Percentiles rank a stretch among this genome's conserved stretches.
Evolutionary conservation across 2,888 invertebrate genomes (phyloP).

Genomic region (Eucera pruinosa): DNA sequence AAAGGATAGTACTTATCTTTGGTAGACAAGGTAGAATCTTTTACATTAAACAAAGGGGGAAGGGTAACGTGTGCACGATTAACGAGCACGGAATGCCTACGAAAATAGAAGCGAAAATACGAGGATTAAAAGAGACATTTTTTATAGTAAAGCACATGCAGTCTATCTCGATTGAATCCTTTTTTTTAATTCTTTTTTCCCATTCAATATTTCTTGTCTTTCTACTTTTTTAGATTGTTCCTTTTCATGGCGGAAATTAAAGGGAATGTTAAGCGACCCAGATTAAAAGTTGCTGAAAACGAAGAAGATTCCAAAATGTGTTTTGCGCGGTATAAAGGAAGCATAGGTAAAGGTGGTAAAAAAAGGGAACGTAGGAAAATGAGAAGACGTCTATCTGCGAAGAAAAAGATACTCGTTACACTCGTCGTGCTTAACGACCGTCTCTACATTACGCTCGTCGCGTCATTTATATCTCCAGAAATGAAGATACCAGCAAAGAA

Average conservation of each 20-base stretch:
- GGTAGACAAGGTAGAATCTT: slow-evolving; percentile 7
- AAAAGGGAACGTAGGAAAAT: slow-evolving; percentile 30
- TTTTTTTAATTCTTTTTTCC: not conserved
- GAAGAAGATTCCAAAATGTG: slow-evolving; percentile 33
- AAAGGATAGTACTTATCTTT: slow-evolving; percentile 28
- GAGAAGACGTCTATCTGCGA: slow-evolving; percentile 48
- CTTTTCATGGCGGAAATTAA: slow-evolving; percentile 1
- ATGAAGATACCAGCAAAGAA: slow-evolving; percentile 12
- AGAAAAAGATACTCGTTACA: slow-evolving; percentile 56
- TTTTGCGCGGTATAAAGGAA: slow-evolving; percentile 29
- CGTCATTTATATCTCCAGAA: slow-evolving; percentile 48
- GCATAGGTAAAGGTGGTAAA: slow-evolving; percentile 10
- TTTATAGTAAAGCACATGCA: slow-evolving; percentile 1
- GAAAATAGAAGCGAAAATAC: slow-evolving; percentile 11
- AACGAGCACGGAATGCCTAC: not conserved
- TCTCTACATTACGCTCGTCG: slow-evolving; percentile 14
- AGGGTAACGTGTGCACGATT: not conserved
- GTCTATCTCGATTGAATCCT: slow-evolving; percentile 16
- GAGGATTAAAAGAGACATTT: not conserved
- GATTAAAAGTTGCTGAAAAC: slow-evolving; percentile 38
- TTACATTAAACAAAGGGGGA: not conserved
- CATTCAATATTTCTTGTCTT: not conserved
- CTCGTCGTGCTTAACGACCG: slow-evolving; percentile 48
- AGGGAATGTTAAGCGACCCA: slow-evolving; percentile 31
- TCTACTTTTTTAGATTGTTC: not conserved